A percentile compares a stretch with the other conserved stretches of the same genome.
phyloP scores from a whole-genome alignment of 1,140 invertebrate species.

The Rhagoletis pomonella region DNA sequence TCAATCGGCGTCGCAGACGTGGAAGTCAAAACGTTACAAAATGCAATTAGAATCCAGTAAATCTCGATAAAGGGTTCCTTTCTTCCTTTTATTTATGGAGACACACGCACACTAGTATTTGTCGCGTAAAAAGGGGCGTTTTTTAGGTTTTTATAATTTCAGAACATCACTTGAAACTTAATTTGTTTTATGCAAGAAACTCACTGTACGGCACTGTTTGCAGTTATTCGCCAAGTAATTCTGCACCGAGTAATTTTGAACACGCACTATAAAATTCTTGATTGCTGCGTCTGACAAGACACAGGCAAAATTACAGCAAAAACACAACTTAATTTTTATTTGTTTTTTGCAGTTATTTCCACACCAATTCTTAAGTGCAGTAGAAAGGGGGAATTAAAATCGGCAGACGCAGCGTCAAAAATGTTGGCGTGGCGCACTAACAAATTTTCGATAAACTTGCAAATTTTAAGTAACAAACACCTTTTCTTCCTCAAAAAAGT shows the following conservation, averaged over 20 bases:
- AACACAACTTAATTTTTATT: background rate
- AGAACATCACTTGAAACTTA: background rate
- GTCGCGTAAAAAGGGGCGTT: background rate
- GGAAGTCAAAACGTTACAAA: background rate
- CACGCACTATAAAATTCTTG: background rate
- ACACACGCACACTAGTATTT: conserved; percentile 7
- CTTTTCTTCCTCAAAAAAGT: background rate
- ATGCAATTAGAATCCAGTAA: background rate
- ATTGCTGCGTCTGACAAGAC: background rate
- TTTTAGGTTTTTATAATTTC: background rate
- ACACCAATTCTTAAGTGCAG: background rate
- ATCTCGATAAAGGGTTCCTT: background rate
- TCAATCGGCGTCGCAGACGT: conserved; percentile 30
- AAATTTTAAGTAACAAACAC: background rate
- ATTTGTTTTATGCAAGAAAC: background rate
- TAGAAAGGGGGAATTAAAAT: background rate
- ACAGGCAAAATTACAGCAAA: background rate
- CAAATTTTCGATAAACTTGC: background rate
- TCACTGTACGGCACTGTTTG: background rate
- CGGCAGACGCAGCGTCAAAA: background rate
- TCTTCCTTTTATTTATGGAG: background rate
- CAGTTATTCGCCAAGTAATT: background rate
- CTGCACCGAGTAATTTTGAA: background rate
- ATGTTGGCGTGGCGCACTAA: conserved; percentile 8
- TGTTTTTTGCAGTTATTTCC: conserved; percentile 1